A percentile compares a stretch with the other conserved stretches of the same genome.
Conservation (phyloP, 2,888 invertebrate species). For the Tenthredo amoena region DNA sequence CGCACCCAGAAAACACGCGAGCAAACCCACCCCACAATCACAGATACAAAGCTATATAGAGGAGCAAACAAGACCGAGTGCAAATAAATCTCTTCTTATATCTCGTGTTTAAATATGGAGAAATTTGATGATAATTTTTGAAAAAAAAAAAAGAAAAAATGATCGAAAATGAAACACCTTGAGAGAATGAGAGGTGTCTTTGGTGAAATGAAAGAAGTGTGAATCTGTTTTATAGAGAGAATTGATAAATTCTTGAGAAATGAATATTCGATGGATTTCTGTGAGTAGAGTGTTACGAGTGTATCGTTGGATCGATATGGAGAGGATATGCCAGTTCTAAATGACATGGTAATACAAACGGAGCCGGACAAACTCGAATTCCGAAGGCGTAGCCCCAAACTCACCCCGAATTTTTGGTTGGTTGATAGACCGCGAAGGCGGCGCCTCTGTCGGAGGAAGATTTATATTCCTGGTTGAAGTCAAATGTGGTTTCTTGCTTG, state of each 20-base stretch:
- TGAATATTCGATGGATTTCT: neutral
- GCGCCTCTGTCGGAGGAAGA: constrained; percentile 75
- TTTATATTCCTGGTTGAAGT: constrained; percentile 70
- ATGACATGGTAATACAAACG: constrained; percentile 37
- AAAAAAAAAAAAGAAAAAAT: too few species aligned
- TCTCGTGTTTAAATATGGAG: too few species aligned
- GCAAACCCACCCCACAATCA: constrained; percentile 16
- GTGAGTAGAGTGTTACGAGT: too few species aligned
- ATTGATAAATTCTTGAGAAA: neutral
- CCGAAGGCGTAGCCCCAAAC: constrained; percentile 44
- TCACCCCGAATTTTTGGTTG: constrained; percentile 66
- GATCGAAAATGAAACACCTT: too few species aligned
- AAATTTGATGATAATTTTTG: too few species aligned
- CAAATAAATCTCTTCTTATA: neutral
- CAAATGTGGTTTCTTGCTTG: constrained; percentile 52
- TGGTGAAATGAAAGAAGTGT: too few species aligned
- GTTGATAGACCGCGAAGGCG: constrained; percentile 73
- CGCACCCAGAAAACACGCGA: constrained; percentile 37
- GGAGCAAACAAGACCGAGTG: constrained; percentile 6
- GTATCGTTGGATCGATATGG: constrained; percentile 1
- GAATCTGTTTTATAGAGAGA: too few species aligned
- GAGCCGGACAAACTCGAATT: constrained; percentile 21
- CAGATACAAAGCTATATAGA: neutral
- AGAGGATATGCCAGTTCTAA: constrained; percentile 18
- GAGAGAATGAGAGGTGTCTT: too few species aligned